Evolutionary conservation across 1,140 invertebrate species (phyloP).

Genomic region (Scaptomyza graminum): DNA sequence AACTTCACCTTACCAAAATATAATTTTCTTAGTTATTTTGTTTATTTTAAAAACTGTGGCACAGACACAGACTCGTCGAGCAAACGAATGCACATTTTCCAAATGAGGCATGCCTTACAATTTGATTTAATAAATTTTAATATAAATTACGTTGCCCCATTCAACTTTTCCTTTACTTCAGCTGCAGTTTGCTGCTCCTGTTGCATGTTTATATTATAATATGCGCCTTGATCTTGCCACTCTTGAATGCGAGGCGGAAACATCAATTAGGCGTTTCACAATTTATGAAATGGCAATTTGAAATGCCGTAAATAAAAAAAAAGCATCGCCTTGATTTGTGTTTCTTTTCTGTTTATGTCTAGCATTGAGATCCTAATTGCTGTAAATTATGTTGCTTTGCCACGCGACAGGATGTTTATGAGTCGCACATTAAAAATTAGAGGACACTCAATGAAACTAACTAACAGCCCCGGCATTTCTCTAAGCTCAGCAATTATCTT

Average conservation of each 20-base stretch:
- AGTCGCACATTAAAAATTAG: background rate
- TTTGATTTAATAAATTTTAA: constrained; percentile 73
- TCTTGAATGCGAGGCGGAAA: constrained; percentile 44
- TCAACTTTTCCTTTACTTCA: background rate
- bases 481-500: constrained; percentile 1
- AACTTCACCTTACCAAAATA: background rate
- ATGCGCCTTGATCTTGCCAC: constrained; percentile 57
- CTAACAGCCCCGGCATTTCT: background rate
- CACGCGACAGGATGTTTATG: constrained; percentile 79
- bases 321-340: constrained; percentile 34
- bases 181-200: constrained; percentile 1
- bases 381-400: constrained; percentile 42
- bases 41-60: constrained; percentile 51
- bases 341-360: constrained; percentile 14
- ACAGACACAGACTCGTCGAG: background rate
- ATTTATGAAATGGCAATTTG: constrained; percentile 56
- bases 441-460: background rate
- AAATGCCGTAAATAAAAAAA: constrained; percentile 36
- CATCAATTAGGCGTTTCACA: constrained; percentile 61
- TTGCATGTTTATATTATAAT: constrained; percentile 44
- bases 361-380: constrained; percentile 51
- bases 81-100: constrained; percentile 24
- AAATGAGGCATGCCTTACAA: constrained; percentile 62
- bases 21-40: constrained; percentile 18
- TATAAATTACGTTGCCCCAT: constrained; percentile 60